Conservation (phyloP, 2,888 invertebrate species). For the Polydesmus complanatus region DNA sequence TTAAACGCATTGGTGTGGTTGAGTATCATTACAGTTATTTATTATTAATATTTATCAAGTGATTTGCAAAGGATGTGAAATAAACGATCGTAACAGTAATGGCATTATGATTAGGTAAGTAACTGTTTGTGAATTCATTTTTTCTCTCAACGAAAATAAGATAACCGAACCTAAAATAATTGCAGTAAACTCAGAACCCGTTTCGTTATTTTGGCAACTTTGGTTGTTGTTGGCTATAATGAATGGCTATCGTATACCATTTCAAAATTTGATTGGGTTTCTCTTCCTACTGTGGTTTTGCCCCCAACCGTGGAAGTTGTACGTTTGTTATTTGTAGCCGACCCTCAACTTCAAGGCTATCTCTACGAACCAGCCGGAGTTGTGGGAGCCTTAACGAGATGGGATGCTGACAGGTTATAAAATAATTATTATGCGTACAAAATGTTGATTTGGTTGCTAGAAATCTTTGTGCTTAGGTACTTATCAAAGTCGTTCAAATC, state of each 20-base stretch:
- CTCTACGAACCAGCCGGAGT: conserved; percentile 50
- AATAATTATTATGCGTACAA: not conserved
- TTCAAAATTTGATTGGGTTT: conserved; percentile 12
- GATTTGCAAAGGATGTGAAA: too few species aligned
- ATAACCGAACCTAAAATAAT: not conserved
- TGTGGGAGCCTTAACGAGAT: conserved; percentile 52
- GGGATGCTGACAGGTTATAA: conserved; percentile 76
- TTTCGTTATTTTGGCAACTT: conserved; percentile 7
- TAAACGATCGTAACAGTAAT: not conserved
- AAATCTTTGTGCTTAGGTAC: conserved; percentile 48
- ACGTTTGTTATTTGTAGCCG: conserved; percentile 53
- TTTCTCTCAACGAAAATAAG: not conserved
- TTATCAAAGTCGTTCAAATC: conserved; percentile 55
- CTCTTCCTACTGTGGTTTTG: not conserved
- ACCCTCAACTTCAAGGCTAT: conserved; percentile 84
- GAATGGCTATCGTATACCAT: conserved; percentile 12
- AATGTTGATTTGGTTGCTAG: too few species aligned
- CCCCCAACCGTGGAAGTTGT: not conserved
- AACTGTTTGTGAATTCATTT: not conserved
- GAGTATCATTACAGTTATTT: too few species aligned
- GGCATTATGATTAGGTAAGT: not conserved
- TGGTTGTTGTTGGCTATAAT: conserved; percentile 9
- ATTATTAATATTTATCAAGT: too few species aligned
- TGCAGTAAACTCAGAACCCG: conserved; percentile 8
- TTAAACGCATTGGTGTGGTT: too few species aligned